phyloP scores from a whole-genome alignment of 2,113 vertebrate species.

The Thalassarche chlororhynchos region DNA sequence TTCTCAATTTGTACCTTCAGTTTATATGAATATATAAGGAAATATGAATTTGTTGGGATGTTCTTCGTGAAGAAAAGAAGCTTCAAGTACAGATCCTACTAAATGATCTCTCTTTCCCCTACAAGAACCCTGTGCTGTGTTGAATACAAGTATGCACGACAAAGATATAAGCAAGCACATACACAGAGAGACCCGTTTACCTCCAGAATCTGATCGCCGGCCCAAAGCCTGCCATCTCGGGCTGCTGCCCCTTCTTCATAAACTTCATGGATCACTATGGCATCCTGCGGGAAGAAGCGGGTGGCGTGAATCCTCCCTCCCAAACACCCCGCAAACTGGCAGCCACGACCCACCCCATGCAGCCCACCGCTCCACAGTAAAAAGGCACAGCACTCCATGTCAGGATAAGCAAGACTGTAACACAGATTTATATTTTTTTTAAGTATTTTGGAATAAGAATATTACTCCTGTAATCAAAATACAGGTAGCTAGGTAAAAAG shows the following conservation, averaged over 20 bases:
- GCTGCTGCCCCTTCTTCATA: conserved; percentile 97
- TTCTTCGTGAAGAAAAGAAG: neutral
- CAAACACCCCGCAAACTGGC: neutral
- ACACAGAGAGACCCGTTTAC: conserved; percentile 46
- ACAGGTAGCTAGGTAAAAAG: neutral
- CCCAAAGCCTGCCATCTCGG: conserved; percentile 92
- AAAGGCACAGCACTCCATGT: neutral
- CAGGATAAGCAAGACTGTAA: neutral
- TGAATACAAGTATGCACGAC: neutral
- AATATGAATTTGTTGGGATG: neutral
- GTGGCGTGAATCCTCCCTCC: neutral
- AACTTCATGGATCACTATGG: conserved; percentile 97
- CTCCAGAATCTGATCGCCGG: conserved; percentile 96
- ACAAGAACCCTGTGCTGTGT: neutral
- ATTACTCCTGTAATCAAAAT: neutral
- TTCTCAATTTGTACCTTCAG: conserved; percentile 40
- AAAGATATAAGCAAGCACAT: neutral
- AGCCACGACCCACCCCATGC: neutral
- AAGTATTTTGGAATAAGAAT: neutral
- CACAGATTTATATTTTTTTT: neutral
- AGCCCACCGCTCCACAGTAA: neutral
- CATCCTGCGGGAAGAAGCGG: conserved; percentile 78
- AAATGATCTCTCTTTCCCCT: neutral
- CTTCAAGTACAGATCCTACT: neutral
- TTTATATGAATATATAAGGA: conserved; percentile 22